Evolutionary conservation across 1,140 invertebrate genomes (phyloP), one percentile per base, ranked within the genome.

Genomic region (Nomia melanderi): DNA sequence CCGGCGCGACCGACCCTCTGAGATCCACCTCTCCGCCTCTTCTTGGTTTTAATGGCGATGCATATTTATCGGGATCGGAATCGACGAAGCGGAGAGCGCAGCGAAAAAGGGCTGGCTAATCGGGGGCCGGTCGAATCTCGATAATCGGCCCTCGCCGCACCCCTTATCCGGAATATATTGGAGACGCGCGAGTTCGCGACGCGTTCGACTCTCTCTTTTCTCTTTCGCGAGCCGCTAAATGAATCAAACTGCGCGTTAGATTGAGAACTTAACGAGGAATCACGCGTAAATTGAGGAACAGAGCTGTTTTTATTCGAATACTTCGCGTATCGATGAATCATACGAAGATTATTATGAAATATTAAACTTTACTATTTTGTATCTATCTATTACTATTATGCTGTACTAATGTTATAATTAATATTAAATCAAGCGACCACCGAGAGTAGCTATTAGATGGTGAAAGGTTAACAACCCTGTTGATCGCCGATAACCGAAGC

Each of bases 1-100:
- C 56, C 17, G 9, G n/a, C 56, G 27, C 14, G 56, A 33, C 17
- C 14, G 12, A 17, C 17, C 54, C 12, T 47, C 36, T 33, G 72
- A 74, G 39, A 66, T 56, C 64, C 25, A 54, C 50, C 60, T 17
- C 33, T 1, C 1, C 47, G 47, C 36, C 72, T 36, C 54, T 29
- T 31, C 20, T 17, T 27, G 54, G 50, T 54, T 36, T 63, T 74
- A 74, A 56, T 73, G 44, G 47, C n/a, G 50, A 23, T 25, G 57
- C 64, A 36, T 69, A 76, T 76, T 76, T 76, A 76, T 76, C 73
- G 65, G 54, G 64, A 76, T 76, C 25, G 56, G 36, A 63, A 41
- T 62, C 67, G 67, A 77, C 75, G 25, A 36, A 63, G 44, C 66
- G 75, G 56, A 62, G 33, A 25, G 2, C 29, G 65, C 29, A 39